These are phyloP conservation scores for Petrophora chlorosata DNA, from an alignment of 2,888 invertebrate genomes.

Conservation along the genomic window DNA sequence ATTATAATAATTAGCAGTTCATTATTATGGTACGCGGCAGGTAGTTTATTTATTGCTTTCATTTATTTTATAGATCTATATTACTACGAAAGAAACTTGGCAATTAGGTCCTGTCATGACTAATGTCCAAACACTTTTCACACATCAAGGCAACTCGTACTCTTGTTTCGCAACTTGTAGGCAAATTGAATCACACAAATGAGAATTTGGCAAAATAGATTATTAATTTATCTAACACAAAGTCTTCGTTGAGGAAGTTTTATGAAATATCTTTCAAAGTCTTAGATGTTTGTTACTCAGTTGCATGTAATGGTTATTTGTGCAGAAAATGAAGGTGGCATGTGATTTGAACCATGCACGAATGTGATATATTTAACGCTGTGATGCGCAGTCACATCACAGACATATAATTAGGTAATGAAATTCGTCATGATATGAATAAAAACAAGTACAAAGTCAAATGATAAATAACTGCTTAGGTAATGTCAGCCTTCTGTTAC, in stretches of 20 bases:
- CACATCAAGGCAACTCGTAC: constrained; percentile 54
- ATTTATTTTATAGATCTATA: constrained; percentile 33
- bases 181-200: constrained; percentile 45
- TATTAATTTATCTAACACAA: constrained; percentile 11
- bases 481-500: constrained; percentile 53
- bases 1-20: constrained; percentile 30
- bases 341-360: constrained; percentile 8
- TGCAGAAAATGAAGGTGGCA: constrained; percentile 10
- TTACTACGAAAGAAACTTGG: constrained; percentile 38
- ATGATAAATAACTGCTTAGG: constrained; percentile 47
- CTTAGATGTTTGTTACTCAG: constrained; percentile 4
- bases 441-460: constrained; percentile 27
- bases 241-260: constrained; percentile 18
- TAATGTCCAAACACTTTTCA: constrained; percentile 44
- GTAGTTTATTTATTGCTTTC: constrained; percentile 45
- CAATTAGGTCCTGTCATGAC: constrained; percentile 54
- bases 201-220: constrained; percentile 33
- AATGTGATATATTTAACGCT: constrained; percentile 18
- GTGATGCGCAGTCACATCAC: constrained; percentile 5
- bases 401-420: constrained; percentile 2
- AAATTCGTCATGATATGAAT: constrained; percentile 24
- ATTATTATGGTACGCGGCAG: constrained; percentile 45
- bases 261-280: constrained; percentile 1
- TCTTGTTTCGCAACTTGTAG: constrained; percentile 48
- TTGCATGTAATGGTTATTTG: constrained; percentile 9